Evolutionary conservation across 2,888 invertebrate species (phyloP).

Genomic region (Unio pictorum): DNA sequence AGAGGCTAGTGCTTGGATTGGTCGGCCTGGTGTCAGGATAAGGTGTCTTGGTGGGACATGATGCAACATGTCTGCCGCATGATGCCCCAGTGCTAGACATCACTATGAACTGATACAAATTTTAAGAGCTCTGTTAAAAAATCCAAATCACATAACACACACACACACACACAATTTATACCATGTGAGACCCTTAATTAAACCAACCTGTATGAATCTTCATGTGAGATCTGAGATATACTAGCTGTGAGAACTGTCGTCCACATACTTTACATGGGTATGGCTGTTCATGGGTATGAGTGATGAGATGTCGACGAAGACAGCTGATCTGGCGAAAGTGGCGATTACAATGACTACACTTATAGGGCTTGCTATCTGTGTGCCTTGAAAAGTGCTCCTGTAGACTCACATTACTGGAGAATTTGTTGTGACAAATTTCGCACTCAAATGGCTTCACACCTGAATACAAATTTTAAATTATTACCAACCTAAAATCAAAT

Average conservation of each 20-base stretch:
- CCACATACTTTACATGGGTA: constrained; percentile 59
- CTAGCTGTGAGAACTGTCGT: constrained; percentile 59
- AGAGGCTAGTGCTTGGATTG: too few species aligned
- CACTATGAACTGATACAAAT: too few species aligned
- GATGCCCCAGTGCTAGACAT: too few species aligned
- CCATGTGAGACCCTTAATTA: neutral
- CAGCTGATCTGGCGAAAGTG: constrained; percentile 65
- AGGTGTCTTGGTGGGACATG: too few species aligned
- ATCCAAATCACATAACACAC: too few species aligned
- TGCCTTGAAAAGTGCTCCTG: constrained; percentile 65
- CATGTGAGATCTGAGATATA: constrained; percentile 67
- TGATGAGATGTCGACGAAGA: constrained; percentile 59
- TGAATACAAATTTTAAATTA: constrained; percentile 24
- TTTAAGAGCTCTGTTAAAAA: too few species aligned
- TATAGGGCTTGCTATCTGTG: constrained; percentile 52
- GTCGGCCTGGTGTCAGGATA: too few species aligned
- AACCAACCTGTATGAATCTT: constrained; percentile 62
- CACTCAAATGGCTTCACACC: constrained; percentile 68
- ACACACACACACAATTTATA: neutral
- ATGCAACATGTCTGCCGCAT: too few species aligned
- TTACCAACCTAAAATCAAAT: too few species aligned
- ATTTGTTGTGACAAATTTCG: constrained; percentile 58
- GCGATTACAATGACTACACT: constrained; percentile 56
- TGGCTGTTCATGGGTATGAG: constrained; percentile 57
- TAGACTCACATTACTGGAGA: constrained; percentile 64